Evolutionary conservation across 2,888 invertebrate genomes (phyloP), one percentile per base, ranked within the genome.

Genomic region (Brachyptera risi): DNA sequence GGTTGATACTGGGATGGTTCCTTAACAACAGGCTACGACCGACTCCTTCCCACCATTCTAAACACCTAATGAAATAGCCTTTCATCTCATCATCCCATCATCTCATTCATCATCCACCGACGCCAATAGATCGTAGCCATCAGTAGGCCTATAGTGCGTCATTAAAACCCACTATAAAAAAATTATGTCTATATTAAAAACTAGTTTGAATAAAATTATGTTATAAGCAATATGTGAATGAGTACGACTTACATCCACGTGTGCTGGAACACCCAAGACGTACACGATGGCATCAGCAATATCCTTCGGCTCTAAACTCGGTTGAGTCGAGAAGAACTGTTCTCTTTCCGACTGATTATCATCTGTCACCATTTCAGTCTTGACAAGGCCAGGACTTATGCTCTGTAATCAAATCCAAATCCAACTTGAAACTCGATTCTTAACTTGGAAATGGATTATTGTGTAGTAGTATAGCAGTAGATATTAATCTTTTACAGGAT

Each of bases 371-470:
- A 78, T 72, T 40, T 75, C 75, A 1, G 79, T 80, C 1, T 73
- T 69, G 3, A 78, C 78, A 1, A 75, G 69, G 1, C 78, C 80
- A 0, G 79, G 79, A 49, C 76, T 76, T 38, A 80, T 71, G 67
- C 77, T 79, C 65, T 68, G 59, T 3, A 23, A 21, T 24, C 21
- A 24, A 23, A 24, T 17, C 19, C 11, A 2, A 2, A 44, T 19
- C 44, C 3, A 44, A 44, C 11, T 19, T 44, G 3, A 17, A 31
- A 7, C 11, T 31, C 11, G 31, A 11, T 31, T 31, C 31, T 31
- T 7, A 11, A 7, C 31, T 7, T 11, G 31, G 31, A 31, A 31
- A n/a, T n/a, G n/a, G n/a, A n/a, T n/a, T n/a, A n/a, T n/a, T n/a
- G n/a, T n/a, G n/a, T n/a, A n/a, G n/a, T n/a, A n/a, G n/a, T n/a